A percentile compares a stretch with the other conserved stretches of the same genome.
Evolutionary conservation across 2,113 vertebrate genomes (phyloP).

Genomic region (Hippolais icterina): DNA sequence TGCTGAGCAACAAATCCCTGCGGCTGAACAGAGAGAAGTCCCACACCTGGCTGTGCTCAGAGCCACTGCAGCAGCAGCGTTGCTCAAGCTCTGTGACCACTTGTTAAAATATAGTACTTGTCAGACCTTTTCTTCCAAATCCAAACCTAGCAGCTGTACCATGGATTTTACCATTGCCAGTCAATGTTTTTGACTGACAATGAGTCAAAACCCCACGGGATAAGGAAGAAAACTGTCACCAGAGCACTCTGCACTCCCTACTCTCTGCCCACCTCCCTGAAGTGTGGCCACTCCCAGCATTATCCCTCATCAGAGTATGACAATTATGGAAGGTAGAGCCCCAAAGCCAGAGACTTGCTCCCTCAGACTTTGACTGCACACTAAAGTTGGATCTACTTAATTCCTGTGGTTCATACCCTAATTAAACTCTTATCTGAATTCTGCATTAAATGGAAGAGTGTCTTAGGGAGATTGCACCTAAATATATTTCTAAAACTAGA

Average conservation of each 20-base stretch:
- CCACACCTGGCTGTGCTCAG: background rate
- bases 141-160: background rate
- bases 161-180: background rate
- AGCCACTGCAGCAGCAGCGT: background rate
- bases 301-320: background rate
- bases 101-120: background rate
- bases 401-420: background rate
- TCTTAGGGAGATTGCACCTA: background rate
- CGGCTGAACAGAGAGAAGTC: background rate
- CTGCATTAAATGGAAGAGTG: background rate
- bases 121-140: background rate
- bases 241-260: background rate
- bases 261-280: background rate
- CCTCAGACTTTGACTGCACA: background rate
- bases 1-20: background rate
- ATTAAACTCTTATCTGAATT: background rate
- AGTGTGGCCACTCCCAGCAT: fast-evolving
- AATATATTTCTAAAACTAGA: background rate
- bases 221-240: background rate
- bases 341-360: background rate
- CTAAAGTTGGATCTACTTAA: background rate
- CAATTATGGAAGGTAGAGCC: background rate
- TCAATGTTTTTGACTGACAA: background rate
- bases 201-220: background rate
- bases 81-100: background rate